Evolutionary conservation across 2,888 invertebrate genomes (phyloP).

Genomic region (Drosophila atroscutellata): DNA sequence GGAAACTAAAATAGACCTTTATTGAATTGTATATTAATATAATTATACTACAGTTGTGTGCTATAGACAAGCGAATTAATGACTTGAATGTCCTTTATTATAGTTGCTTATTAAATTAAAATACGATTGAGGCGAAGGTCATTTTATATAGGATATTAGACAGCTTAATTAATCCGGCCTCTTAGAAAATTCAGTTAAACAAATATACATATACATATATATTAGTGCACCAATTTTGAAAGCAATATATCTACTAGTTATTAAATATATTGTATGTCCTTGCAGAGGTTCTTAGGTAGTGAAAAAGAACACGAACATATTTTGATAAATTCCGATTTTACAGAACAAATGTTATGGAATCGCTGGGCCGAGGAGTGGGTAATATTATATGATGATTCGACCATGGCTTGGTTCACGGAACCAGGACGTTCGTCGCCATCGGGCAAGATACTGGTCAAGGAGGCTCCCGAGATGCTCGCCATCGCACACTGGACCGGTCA

Average conservation of each 20-base stretch:
- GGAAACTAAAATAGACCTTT: not conserved
- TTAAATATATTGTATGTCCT: not conserved
- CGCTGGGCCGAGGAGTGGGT: slow-evolving; percentile 95
- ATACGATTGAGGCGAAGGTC: not conserved
- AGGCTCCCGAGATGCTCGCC: slow-evolving; percentile 92
- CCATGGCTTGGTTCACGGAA: slow-evolving; percentile 93
- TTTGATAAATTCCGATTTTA: slow-evolving; percentile 33
- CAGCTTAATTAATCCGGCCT: not conserved
- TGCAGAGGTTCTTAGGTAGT: not conserved
- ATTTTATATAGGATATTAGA: not conserved
- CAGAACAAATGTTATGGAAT: slow-evolving; percentile 91
- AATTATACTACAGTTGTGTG: not conserved
- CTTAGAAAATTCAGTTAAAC: not conserved
- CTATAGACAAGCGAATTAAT: not conserved
- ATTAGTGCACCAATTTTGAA: too few species aligned
- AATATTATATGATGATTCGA: slow-evolving; percentile 93
- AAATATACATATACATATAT: too few species aligned
- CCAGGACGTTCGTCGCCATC: slow-evolving; percentile 84
- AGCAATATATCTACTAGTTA: not conserved
- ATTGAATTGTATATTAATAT: not conserved
- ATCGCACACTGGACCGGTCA: slow-evolving; percentile 92
- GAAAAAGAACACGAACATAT: not conserved
- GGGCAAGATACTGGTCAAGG: slow-evolving; percentile 88
- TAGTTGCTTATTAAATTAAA: not conserved
- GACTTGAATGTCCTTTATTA: not conserved